Evolutionary conservation across 2,888 invertebrate genomes (phyloP), one percentile per base, ranked within the genome.

Genomic region (Leistus spinibarbis): DNA sequence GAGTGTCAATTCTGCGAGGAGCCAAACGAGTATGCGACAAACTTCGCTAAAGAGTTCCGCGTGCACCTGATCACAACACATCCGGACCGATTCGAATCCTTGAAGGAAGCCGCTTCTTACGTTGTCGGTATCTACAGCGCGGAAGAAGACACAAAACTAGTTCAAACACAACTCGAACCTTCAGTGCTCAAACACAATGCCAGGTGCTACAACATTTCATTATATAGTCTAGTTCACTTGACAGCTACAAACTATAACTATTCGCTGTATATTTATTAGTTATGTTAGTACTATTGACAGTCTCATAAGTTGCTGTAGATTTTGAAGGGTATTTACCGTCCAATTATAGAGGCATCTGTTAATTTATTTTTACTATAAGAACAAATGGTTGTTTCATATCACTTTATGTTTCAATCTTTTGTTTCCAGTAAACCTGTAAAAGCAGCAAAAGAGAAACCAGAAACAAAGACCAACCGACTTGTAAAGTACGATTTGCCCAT

Each of bases 11-110:
- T 89, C 67, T 95, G 95, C 83, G 80, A 79, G 0, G 78, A 77
- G 1, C 74, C 74, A 16, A 78, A 80, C 10, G 54, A 67, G 69
- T 91, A 87, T 83, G 86, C 87, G 53, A 90, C 90, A 9, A 93
- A 94, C 84, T 89, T 89, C 80, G 90, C 92, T 9, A 89, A 89
- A 74, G 91, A 91, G 40, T 89, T 93, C 75, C 89, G 91, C 56
- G 87, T 87, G 5, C 95, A 95, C 84, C 86, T 93, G 60, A 82
- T 89, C 19, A 82, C 86, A 0, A 83, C 80, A 0, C 94, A 94
- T 83, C 79, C 86, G 0, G 85, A 88, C 40, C 83, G 85, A 77
- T 92, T 87, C 77, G 80, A 88, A 76, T 85, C 85, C 71, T 80
- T 86, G 0, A 86, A 85, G 73, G 84, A 87, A 64, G 91, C 90